Evolutionary conservation across 2,113 vertebrate species (phyloP).

Genomic region (Atractosteus spatula): DNA sequence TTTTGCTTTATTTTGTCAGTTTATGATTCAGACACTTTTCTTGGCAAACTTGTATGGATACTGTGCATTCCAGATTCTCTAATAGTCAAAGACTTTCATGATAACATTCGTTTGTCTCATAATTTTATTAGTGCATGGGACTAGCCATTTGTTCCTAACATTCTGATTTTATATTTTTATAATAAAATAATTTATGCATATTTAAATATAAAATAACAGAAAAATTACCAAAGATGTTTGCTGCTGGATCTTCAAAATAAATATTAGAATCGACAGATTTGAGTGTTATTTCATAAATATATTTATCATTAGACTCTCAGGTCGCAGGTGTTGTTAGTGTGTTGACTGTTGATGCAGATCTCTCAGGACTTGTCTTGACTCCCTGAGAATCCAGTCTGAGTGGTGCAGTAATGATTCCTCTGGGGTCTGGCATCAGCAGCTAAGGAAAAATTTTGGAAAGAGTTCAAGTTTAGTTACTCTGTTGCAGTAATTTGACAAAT

Average conservation of each 20-base stretch:
- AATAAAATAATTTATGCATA: neutral
- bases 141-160: no score
- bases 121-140: no score
- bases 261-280: conserved; percentile 75
- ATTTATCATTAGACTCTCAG: conserved; percentile 74
- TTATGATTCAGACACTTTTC: no score
- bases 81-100: no score
- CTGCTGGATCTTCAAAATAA: neutral
- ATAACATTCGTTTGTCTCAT: no score
- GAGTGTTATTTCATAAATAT: conserved; percentile 77
- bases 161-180: no score
- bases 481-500: conserved; percentile 52
- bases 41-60: no score
- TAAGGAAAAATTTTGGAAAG: conserved; percentile 48
- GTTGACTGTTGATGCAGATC: conserved; percentile 59
- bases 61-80: no score
- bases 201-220: neutral
- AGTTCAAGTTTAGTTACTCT: conserved; percentile 71
- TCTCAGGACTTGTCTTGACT: conserved; percentile 57
- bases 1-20: no score
- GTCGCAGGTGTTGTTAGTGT: conserved; percentile 79
- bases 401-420: conserved; percentile 69
- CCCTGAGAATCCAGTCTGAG: conserved; percentile 55
- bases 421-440: conserved; percentile 69
- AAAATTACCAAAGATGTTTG: neutral